phyloP scores from a whole-genome alignment of 2,888 invertebrate genomes.

The Cactoblastis cactorum region DNA sequence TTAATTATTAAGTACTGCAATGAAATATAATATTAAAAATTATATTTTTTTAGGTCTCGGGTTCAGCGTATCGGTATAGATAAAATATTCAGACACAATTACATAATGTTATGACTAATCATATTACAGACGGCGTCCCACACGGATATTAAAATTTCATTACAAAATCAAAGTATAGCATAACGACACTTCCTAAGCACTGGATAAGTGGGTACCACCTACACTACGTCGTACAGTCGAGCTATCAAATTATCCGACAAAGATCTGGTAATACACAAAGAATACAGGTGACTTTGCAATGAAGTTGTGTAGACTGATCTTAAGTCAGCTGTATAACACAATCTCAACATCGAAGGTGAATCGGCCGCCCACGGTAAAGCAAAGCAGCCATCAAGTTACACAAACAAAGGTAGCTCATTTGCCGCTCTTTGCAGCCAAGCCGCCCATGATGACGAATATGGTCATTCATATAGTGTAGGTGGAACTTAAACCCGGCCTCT shows the following conservation, averaged over 20 bases:
- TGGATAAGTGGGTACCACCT: constrained; percentile 55
- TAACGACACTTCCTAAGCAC: constrained; percentile 46
- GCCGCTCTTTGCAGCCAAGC: constrained; percentile 60
- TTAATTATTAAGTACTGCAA: no score
- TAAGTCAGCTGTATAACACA: no score
- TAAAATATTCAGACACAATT: constrained; percentile 14
- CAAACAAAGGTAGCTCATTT: constrained; percentile 73
- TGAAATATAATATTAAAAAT: no score
- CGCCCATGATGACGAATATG: constrained; percentile 71
- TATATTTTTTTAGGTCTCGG: no score
- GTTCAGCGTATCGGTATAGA: neutral
- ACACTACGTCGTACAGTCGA: no score
- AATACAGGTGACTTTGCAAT: no score
- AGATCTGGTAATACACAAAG: no score
- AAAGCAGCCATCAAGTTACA: constrained; percentile 60
- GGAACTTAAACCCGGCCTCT: constrained; percentile 58
- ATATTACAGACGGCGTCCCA: constrained; percentile 31
- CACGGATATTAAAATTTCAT: constrained; percentile 38
- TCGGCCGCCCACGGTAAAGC: constrained; percentile 58
- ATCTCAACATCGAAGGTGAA: constrained; percentile 72
- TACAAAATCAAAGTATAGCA: constrained; percentile 47
- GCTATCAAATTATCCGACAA: no score
- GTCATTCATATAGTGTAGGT: constrained; percentile 72
- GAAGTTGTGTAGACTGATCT: no score
- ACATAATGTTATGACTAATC: constrained; percentile 23